These are phyloP conservation scores for Malurus melanocephalus DNA, from an alignment of 2,113 vertebrate species.

Conservation along the genomic window DNA sequence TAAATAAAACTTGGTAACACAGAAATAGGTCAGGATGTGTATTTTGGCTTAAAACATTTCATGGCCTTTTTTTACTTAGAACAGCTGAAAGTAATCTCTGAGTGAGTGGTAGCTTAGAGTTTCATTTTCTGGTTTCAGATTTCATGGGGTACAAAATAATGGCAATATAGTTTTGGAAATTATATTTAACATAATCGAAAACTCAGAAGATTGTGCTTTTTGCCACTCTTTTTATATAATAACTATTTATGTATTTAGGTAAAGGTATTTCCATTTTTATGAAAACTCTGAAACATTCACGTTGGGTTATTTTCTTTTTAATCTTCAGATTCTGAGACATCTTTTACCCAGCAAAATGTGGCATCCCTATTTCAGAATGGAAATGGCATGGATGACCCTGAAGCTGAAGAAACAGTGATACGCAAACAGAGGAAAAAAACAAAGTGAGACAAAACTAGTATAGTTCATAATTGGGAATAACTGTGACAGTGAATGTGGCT, in stretches of 20 bases:
- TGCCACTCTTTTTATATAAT: neutral
- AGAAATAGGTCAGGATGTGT: neutral
- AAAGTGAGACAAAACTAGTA: slow-evolving; percentile 75
- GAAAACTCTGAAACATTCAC: neutral
- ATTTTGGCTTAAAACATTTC: neutral
- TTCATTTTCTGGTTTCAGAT: neutral
- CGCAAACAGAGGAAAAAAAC: slow-evolving; percentile 81
- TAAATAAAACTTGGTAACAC: neutral
- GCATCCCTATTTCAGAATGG: slow-evolving; percentile 79
- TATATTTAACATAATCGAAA: neutral
- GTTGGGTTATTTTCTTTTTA: neutral
- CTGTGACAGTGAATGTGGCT: neutral
- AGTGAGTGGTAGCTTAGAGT: neutral
- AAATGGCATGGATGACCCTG: slow-evolving; percentile 72
- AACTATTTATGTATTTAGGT: neutral
- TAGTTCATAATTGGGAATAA: neutral
- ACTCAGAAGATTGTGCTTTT: neutral
- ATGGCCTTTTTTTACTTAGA: neutral
- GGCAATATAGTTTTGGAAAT: neutral
- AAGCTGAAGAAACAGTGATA: slow-evolving; percentile 76
- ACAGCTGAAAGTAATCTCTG: neutral
- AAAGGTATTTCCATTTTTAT: neutral
- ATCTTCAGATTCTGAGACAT: slow-evolving; percentile 75
- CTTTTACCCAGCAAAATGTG: slow-evolving; percentile 67
- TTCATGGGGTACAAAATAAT: neutral